Base-by-base conservation (phyloP, 1,140 invertebrate species). In the Polyergus mexicanus region DNA sequence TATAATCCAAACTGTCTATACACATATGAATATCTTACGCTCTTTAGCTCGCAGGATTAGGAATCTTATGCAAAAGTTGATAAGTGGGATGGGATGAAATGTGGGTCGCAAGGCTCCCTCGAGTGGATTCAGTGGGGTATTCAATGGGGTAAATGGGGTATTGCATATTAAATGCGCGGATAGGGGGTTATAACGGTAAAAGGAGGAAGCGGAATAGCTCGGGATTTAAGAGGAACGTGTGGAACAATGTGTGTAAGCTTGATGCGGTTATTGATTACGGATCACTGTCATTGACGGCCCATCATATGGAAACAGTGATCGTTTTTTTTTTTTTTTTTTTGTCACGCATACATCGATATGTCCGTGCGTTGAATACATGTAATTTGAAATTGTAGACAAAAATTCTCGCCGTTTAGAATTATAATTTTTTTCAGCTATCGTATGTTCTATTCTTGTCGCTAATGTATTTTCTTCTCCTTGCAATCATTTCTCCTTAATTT, bases 211-310 rank as follows among this genome's bases (percentile, higher is more conserved):
- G 44, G 54, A 87, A 87, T 86, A 75, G 84, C 51, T 83, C 25
- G 76, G 71, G 76, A 83, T 88, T 68, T 85, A 87, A 85, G 74
- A 68, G 88, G 22, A 84, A 62, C 85, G 85, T 85, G 86, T 74
- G 77, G 83, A 87, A 88, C 89, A 92, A 92, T 92, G 90, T 89
- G 92, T 91, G 91, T 92, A 91, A 92, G 88, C 90, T 80, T 87
- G 91, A 94, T 94, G 93, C 91, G 93, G 92, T 94, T 94, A 94
- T 94, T 93, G 93, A 94, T 94, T 94, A 90, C 91, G 54, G 85
- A 84, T 86, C 78, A 93, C 93, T 93, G 93, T 94, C 92, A 93
- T 94, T 93, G 93, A 93, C 92, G 91, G 89, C 83, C 88, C 90
- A 90, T 92, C 92, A 92, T 88, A 89, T 92, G 87, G 87, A 88